Base-by-base conservation (phyloP, 2,888 invertebrate genomes). In the Lepidocyrtoides sp. region DNA sequence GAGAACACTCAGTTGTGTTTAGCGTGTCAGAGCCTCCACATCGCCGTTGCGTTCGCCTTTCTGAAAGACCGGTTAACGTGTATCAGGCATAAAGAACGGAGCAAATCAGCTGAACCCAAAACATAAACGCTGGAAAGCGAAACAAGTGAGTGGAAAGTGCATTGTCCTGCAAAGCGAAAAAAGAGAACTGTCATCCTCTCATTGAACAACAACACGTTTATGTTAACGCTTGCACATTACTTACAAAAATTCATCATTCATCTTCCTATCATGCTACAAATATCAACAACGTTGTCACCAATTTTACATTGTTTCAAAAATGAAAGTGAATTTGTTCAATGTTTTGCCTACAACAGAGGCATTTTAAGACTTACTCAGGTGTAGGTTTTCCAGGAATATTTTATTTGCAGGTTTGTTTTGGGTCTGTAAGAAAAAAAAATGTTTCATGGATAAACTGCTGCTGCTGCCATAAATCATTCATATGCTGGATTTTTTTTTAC, bases 21-120 rank as follows among this genome's bases (percentile, higher is more conserved):
- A 77, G 91, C 87, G 87, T 81, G 87, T 92, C 92, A 87, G 88
- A 91, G 91, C 91, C 91, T 92, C 92, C 92, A 92, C 92, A 91
- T 89, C 91, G 82, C 82, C 82, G 82, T 81, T 72, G 69, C 84
- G 54, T 86, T 92, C 66, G 90, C 83, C 83, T 60, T 81, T 92
- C 92, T 72, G 57, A 89, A 75, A 81, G 66, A 89, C 92, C 92
- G 92, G 92, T 66, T 89, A 92, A 86, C 92, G 92, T 92, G 92
- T 32, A 57, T 75, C 23, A 10, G 41, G 54, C 44, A 48, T 23
- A 4, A 2, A 8, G 14, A n/a, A 54, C 4, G 51, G 51, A 79
- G 20, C n/a, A 54, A 54, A 79, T 44, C 79, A 79, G 75, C 79
- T 54, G 54, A 79, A 79, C 4, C 17, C 29, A 10, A 29, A 51